A percentile compares a stretch with the other conserved stretches of the same genome.
These are phyloP conservation scores for Rhodophaea formosa DNA, from an alignment of 2,888 invertebrate species.

Conservation along the genomic window DNA sequence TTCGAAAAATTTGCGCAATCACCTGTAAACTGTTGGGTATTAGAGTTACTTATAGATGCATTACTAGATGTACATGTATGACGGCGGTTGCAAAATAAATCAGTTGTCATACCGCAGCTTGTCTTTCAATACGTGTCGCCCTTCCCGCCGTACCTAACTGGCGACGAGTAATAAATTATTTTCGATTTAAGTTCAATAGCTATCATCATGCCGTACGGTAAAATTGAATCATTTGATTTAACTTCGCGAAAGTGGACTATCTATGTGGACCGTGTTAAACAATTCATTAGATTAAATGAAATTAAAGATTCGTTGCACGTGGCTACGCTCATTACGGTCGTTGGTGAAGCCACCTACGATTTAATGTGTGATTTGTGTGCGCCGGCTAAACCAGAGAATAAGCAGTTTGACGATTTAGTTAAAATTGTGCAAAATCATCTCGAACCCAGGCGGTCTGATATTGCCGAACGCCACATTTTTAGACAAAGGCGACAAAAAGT, in stretches of 20 bases:
- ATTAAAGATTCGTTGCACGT: slow-evolving; percentile 28
- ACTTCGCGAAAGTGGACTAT: slow-evolving; percentile 26
- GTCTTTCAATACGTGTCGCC: too few relatives aligned
- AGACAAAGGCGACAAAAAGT: slow-evolving; percentile 26
- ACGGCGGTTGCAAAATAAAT: too few relatives aligned
- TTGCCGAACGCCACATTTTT: slow-evolving; percentile 32
- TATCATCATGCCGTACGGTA: slow-evolving; percentile 29
- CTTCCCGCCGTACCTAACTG: too few relatives aligned
- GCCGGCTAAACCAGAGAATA: slow-evolving; percentile 25
- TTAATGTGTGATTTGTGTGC: slow-evolving; percentile 32
- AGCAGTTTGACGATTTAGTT: slow-evolving; percentile 25
- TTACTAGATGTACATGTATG: too few relatives aligned
- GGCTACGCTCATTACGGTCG: slow-evolving; percentile 32
- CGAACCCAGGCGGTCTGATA: slow-evolving; percentile 31
- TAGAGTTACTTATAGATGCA: too few relatives aligned
- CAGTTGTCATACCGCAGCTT: too few relatives aligned
- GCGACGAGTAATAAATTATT: too few relatives aligned
- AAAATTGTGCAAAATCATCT: slow-evolving; percentile 26
- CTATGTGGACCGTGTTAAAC: slow-evolving; percentile 29
- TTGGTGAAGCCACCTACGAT: slow-evolving; percentile 31
- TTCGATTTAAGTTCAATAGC: too few relatives aligned
- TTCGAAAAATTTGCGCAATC: too few relatives aligned
- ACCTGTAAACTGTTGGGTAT: too few relatives aligned
- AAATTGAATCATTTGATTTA: slow-evolving; percentile 28
- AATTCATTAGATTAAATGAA: slow-evolving; percentile 29